Evolutionary conservation across 2,888 invertebrate genomes (phyloP).

Genomic region (Octonoba sinensis): DNA sequence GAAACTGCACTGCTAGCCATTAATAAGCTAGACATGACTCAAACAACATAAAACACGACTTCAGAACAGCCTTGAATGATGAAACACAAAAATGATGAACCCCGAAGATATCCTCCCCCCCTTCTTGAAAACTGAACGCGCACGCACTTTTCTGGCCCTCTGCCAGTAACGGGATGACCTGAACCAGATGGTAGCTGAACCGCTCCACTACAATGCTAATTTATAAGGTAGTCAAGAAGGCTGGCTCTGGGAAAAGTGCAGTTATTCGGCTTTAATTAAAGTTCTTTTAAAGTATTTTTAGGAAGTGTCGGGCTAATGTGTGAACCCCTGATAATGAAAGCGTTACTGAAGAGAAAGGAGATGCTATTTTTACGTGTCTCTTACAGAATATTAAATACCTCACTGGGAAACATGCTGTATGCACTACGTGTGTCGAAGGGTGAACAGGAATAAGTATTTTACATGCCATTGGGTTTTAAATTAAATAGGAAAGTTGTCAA

Average conservation of each 20-base stretch:
- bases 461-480: too few species aligned
- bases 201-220: constrained; percentile 14
- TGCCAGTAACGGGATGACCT: constrained; percentile 43
- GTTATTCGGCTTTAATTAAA: constrained; percentile 36
- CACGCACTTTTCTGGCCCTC: constrained; percentile 32
- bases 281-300: constrained; percentile 19
- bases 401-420: too few species aligned
- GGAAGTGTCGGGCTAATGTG: constrained; percentile 29
- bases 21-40: constrained; percentile 37
- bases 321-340: constrained; percentile 19
- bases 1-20: constrained; percentile 1
- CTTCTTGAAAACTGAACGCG: neutral
- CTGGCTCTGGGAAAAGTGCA: constrained; percentile 10
- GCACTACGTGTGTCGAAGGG: too few species aligned
- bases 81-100: constrained; percentile 54
- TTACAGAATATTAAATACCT: too few species aligned
- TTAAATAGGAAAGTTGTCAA: too few species aligned
- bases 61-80: constrained; percentile 12
- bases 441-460: too few species aligned
- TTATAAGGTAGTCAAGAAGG: constrained; percentile 28
- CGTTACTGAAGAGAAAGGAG: neutral
- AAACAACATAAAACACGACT: constrained; percentile 32
- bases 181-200: constrained; percentile 32
- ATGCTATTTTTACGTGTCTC: neutral
- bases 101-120: constrained; percentile 13